Conservation (phyloP, 2,888 invertebrate species). For the Thysanoteuthis rhombus region DNA sequence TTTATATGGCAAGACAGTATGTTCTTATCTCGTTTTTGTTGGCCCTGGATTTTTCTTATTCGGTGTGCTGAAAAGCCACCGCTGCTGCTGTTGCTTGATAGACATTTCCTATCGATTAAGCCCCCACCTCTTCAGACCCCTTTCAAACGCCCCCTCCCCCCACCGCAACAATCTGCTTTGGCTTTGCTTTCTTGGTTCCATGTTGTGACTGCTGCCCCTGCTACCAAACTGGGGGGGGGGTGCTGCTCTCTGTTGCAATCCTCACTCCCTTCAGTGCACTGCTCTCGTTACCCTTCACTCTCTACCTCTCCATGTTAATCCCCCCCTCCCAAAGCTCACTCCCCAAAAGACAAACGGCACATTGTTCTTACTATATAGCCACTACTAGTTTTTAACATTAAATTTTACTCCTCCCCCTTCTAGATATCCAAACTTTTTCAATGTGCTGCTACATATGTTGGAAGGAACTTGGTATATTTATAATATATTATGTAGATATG, state of each 20-base stretch:
- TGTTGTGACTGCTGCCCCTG: constrained; percentile 12
- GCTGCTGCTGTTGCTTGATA: background rate
- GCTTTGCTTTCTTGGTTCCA: background rate
- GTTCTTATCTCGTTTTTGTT: background rate
- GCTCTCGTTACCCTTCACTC: background rate
- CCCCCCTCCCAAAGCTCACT: no score
- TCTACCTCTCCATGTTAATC: background rate
- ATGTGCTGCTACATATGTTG: background rate
- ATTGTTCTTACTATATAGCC: no score
- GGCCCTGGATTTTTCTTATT: background rate
- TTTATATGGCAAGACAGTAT: background rate
- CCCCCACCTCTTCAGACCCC: background rate
- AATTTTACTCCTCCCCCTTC: no score
- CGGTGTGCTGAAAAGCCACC: background rate
- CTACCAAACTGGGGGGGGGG: background rate
- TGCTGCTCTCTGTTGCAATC: background rate
- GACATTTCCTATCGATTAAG: background rate
- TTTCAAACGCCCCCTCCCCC: background rate
- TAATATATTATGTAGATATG: no score
- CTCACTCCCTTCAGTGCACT: background rate
- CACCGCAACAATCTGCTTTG: background rate
- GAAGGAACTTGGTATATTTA: no score
- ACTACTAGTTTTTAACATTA: background rate
- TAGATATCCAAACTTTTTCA: background rate
- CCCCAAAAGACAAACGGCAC: no score